These are phyloP conservation scores for Typhlomys cinereus DNA, from an alignment of 2,113 vertebrate species.

Conservation along the genomic window DNA sequence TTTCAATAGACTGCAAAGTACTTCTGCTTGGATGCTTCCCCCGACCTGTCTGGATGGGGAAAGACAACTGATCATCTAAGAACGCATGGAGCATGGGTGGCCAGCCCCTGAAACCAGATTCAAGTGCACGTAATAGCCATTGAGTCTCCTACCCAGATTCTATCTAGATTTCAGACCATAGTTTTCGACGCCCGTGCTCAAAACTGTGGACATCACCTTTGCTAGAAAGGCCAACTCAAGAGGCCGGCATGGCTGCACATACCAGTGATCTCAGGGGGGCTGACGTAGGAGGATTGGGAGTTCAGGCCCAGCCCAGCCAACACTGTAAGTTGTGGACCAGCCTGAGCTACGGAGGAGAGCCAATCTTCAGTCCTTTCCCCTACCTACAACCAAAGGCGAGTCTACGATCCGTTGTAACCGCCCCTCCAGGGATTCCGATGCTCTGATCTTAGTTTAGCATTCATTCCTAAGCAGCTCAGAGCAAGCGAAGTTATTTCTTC, in stretches of 20 bases:
- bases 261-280: not conserved
- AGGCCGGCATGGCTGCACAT: not conserved
- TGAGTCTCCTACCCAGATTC: not conserved
- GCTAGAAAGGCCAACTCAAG: not conserved
- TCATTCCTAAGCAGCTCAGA: not conserved
- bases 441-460: too few species aligned
- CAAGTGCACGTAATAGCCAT: not conserved
- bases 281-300: not conserved
- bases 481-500: slow-evolving; percentile 5
- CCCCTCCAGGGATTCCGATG: too few species aligned
- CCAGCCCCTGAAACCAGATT: not conserved
- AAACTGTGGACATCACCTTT: not conserved
- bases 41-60: not conserved
- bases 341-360: not conserved
- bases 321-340: not conserved
- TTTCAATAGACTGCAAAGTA: not conserved
- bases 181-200: not conserved
- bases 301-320: not conserved
- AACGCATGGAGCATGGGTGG: not conserved
- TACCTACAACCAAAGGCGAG: too few species aligned
- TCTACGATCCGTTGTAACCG: too few species aligned
- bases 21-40: not conserved
- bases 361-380: too few species aligned
- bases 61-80: not conserved
- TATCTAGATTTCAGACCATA: not conserved